Evolutionary conservation across 2,797 vertebrate species (phyloP), one percentile per base, ranked within the genome.

Genomic region (Chelidonichthys spinosus): DNA sequence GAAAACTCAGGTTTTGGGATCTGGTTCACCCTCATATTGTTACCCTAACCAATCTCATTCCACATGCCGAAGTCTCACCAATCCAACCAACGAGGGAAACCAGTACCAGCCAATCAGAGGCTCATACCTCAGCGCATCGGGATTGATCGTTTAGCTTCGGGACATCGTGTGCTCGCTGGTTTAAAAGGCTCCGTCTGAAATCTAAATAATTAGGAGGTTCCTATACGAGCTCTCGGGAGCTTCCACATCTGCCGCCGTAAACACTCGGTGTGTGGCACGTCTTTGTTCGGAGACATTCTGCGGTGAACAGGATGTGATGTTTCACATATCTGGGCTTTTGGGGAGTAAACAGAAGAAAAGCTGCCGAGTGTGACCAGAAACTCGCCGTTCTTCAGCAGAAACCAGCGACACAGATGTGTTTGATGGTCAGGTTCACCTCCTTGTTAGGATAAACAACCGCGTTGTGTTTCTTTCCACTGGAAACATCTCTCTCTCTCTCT

Each of bases 171-270:
- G 32, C n/a, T 50, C 2, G 2, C 7, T 46, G 39, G 61, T 61
- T 59, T 60, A 47, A 71, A 39, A 39, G 49, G 49, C 11, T 49
- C 2, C 6, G 7, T 62, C 43, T 39, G 9, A 71, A 7, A 36
- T 63, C 53, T 17, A 72, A 79, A 82, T 70, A 81, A 65, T 46
- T 35, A 56, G 61, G 60, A 36, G 58, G 35, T 25, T 25, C 25
- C 18, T 59, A 8, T 25, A 40, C 2, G 61, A 63, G 50, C 11
- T 72, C 54, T 39, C 53, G 17, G 10, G 64, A 65, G 72, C 68
- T 78, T 66, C 67, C 56, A 49, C 35, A n/a, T 63, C 11, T 33
- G 4, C 36, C 2, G 25, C 1, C 35, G 25, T 70, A 49, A 69
- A 79, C 69, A 69, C 61, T 76, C 4, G 0, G 10, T 69, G 70